Percentiles rank a stretch among this genome's conserved stretches.
phyloP scores from a whole-genome alignment of 2,888 invertebrate genomes.

The Volucella inanis region DNA sequence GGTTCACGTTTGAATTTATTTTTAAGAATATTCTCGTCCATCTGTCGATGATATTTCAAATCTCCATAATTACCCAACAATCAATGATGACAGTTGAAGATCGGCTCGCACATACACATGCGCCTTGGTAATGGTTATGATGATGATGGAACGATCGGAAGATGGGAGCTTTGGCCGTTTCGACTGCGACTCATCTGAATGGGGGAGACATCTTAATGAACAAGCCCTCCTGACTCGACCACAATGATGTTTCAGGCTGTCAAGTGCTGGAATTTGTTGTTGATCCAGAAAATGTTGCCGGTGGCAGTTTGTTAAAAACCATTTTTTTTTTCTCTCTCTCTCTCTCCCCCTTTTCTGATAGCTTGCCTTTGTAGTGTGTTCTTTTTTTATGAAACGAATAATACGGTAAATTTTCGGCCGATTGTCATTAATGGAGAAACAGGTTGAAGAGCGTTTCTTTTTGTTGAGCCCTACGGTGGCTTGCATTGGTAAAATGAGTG shows the following conservation, averaged over 20 bases:
- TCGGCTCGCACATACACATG: constrained; percentile 33
- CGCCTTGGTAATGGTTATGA: constrained; percentile 1
- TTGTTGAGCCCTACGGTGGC: neutral
- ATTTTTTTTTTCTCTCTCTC: neutral
- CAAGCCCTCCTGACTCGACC: constrained; percentile 13
- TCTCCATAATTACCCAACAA: constrained; percentile 70
- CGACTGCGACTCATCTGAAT: constrained; percentile 21
- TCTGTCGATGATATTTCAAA: constrained; percentile 68
- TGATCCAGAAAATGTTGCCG: constrained; percentile 63
- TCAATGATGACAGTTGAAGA: constrained; percentile 68
- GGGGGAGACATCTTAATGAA: constrained; percentile 55
- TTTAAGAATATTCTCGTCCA: constrained; percentile 43
- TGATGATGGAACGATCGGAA: too few relatives aligned
- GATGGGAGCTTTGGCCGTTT: constrained; percentile 11
- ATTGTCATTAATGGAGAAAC: constrained; percentile 35
- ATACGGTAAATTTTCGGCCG: constrained; percentile 34
- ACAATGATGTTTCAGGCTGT: constrained; percentile 45
- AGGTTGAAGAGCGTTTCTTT: constrained; percentile 37
- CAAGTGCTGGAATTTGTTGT: constrained; percentile 64
- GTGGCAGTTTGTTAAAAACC: constrained; percentile 35
- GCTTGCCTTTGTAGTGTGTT: neutral
- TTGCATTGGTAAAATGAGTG: constrained; percentile 40
- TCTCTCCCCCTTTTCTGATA: neutral
- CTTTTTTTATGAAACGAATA: neutral
- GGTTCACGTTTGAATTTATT: constrained; percentile 48